Evolutionary conservation across 2,113 vertebrate genomes (phyloP).

Genomic region (Geothlypis trichas): DNA sequence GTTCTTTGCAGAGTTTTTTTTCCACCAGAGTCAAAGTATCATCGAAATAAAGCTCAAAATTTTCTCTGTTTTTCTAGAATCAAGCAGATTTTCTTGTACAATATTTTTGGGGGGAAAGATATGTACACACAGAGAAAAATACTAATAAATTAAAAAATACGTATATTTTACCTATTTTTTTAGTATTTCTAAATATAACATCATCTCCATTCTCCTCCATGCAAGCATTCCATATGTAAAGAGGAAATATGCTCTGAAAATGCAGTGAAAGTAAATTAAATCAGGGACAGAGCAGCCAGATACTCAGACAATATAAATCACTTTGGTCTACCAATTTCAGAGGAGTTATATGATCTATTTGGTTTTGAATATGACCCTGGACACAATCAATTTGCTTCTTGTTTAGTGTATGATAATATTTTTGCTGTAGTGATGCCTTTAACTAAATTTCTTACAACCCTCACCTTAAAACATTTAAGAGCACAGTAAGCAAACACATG

Average conservation of each 20-base stretch:
- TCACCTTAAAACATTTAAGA: neutral
- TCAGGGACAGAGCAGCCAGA: neutral
- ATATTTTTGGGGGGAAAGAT: rapidly evolving
- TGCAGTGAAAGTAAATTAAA: neutral
- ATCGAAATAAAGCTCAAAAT: neutral
- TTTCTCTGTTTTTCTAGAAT: neutral
- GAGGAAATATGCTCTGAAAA: neutral
- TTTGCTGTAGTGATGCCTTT: neutral
- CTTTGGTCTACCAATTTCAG: neutral
- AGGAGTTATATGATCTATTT: neutral
- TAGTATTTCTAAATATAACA: neutral
- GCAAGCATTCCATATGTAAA: neutral
- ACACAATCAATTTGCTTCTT: neutral
- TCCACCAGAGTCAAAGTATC: neutral
- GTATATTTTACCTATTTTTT: neutral
- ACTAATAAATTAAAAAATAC: rapidly evolving
- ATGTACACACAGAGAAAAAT: rapidly evolving
- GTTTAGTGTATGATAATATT: neutral
- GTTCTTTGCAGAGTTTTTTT: neutral
- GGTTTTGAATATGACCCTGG: neutral
- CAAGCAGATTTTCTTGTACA: neutral
- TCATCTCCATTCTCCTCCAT: neutral
- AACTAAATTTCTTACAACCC: neutral
- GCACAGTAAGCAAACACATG: neutral
- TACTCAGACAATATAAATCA: neutral